Percentiles rank a stretch among this genome's conserved stretches.
These are phyloP conservation scores for Zaprionus inermis DNA, from an alignment of 1,140 invertebrate genomes.

Conservation along the genomic window DNA sequence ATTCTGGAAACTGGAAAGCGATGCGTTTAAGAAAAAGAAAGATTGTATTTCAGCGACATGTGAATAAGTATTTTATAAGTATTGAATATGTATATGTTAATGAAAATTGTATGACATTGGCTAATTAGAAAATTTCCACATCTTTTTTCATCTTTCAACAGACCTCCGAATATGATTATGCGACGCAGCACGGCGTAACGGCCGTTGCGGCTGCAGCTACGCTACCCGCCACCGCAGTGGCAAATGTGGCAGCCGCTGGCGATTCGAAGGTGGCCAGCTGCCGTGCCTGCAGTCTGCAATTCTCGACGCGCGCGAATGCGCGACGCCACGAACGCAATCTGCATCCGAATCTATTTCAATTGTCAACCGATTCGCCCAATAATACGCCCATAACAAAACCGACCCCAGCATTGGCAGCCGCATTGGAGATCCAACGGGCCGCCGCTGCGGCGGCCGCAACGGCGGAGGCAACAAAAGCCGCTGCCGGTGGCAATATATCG, in stretches of 20 bases:
- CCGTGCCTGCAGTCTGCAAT: conserved; percentile 80
- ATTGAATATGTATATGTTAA: background rate
- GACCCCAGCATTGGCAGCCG: conserved; percentile 72
- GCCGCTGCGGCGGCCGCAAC: conserved; percentile 68
- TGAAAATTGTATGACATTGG: background rate
- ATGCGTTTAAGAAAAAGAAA: background rate
- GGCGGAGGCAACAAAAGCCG: conserved; percentile 57
- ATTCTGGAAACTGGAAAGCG: background rate
- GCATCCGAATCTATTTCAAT: conserved; percentile 80
- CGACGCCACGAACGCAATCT: conserved; percentile 82
- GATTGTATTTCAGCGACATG: background rate
- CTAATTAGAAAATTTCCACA: conserved; percentile 22
- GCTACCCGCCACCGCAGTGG: conserved; percentile 63
- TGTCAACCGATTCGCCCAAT: conserved; percentile 74
- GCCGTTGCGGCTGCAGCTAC: conserved; percentile 53
- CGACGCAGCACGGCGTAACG: conserved; percentile 67
- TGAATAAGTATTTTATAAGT: background rate
- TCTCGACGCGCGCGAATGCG: conserved; percentile 83
- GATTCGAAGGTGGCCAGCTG: conserved; percentile 79
- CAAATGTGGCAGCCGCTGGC: conserved; percentile 67
- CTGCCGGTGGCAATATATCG: conserved; percentile 69
- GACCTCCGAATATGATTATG: conserved; percentile 72
- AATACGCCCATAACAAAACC: conserved; percentile 77
- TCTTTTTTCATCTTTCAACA: conserved; percentile 25
- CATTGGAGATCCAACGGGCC: conserved; percentile 71